Evolutionary conservation across 1,140 invertebrate species (phyloP).

Genomic region (Solen grandis): DNA sequence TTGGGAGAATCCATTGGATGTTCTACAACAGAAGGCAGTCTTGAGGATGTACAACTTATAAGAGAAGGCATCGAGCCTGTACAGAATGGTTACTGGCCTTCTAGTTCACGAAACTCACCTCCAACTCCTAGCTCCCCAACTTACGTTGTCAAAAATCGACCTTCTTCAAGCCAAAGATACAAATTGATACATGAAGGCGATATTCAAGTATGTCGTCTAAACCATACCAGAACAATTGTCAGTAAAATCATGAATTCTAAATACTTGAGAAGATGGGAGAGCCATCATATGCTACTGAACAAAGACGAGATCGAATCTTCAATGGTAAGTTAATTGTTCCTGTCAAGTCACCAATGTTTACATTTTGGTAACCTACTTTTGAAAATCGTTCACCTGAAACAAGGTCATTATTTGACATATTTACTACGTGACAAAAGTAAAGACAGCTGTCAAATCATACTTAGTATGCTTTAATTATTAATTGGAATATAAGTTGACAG

Average conservation of each 20-base stretch:
- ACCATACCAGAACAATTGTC: conserved; percentile 90
- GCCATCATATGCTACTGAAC: conserved; percentile 87
- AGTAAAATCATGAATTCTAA: conserved; percentile 91
- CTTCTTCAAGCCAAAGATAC: conserved; percentile 80
- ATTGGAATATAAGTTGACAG: no score
- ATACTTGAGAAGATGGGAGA: conserved; percentile 90
- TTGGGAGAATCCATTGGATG: conserved; percentile 25
- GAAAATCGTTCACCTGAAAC: no score
- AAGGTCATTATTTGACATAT: no score
- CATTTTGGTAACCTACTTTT: no score
- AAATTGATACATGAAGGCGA: conserved; percentile 89
- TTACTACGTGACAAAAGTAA: no score
- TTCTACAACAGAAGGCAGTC: conserved; percentile 6
- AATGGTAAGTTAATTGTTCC: no score
- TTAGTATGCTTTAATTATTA: no score
- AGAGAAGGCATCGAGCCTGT: conserved; percentile 46
- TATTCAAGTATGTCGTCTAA: conserved; percentile 89
- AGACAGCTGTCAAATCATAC: no score
- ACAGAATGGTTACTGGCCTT: conserved; percentile 44
- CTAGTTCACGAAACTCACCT: conserved; percentile 10
- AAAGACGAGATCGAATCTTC: conserved; percentile 88
- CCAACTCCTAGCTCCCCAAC: conserved; percentile 31
- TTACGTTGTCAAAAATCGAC: conserved; percentile 44
- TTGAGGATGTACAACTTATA: conserved; percentile 6
- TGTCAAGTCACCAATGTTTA: no score